These are phyloP conservation scores for Drosophila maculinotata DNA, from an alignment of 2,888 invertebrate species.

Conservation along the genomic window DNA sequence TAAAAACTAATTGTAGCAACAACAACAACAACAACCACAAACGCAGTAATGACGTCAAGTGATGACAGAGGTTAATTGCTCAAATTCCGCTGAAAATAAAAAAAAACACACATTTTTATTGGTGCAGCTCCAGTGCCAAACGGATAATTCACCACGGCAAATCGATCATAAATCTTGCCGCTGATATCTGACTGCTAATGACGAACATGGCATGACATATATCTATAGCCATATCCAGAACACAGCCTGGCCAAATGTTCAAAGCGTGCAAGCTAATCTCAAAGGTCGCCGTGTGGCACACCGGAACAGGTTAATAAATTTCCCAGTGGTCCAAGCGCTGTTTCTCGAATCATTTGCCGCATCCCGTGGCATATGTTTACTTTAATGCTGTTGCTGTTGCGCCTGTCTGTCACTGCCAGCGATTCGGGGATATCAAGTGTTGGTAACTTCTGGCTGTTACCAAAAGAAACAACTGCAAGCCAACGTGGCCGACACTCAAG, in stretches of 20 bases:
- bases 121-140: too few species aligned
- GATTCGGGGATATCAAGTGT: slow-evolving; percentile 42
- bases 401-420: slow-evolving; percentile 22
- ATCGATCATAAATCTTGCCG: slow-evolving; percentile 79
- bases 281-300: slow-evolving; percentile 53
- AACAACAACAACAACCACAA: slow-evolving; percentile 1
- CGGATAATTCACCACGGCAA: slow-evolving; percentile 22
- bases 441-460: slow-evolving; percentile 27
- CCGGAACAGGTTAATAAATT: slow-evolving; percentile 80
- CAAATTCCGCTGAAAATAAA: not conserved
- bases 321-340: slow-evolving; percentile 58
- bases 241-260: slow-evolving; percentile 19
- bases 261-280: slow-evolving; percentile 53
- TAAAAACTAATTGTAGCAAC: slow-evolving; percentile 13
- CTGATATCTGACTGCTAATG: slow-evolving; percentile 37
- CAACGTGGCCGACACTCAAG: slow-evolving; percentile 42
- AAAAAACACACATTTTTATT: too few species aligned
- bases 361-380: slow-evolving; percentile 44
- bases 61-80: not conserved
- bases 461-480: slow-evolving; percentile 42
- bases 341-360: slow-evolving; percentile 18
- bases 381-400: slow-evolving; percentile 11
- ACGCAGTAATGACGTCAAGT: slow-evolving; percentile 44
- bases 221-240: slow-evolving; percentile 4
- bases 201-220: slow-evolving; percentile 28